Percentiles rank a stretch among this genome's conserved stretches.
Evolutionary conservation across 2,797 vertebrate species (phyloP).

Genomic region (Rousettus madagascariensis): DNA sequence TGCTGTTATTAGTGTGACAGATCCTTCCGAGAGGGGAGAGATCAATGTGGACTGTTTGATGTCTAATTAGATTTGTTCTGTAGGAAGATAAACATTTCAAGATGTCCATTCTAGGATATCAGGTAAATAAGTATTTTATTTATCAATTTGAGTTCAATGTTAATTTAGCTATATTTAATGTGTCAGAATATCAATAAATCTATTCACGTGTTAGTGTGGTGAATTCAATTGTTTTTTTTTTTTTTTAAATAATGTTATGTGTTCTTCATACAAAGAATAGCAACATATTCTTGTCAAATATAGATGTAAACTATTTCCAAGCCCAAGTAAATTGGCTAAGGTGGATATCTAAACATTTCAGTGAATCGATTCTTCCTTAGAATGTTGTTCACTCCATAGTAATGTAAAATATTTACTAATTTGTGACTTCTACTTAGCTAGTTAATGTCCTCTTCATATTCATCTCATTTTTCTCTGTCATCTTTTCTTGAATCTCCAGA

Average conservation of each 20-base stretch:
- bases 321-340: background rate
- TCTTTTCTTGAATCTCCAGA: background rate
- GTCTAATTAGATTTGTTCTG: slow-evolving; percentile 11
- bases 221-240: background rate
- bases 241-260: background rate
- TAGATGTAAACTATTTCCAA: background rate
- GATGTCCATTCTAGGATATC: background rate
- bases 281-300: background rate
- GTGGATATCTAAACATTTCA: background rate
- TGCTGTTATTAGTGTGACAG: background rate
- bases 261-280: background rate
- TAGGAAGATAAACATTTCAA: background rate
- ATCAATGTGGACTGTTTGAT: background rate
- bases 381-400: background rate
- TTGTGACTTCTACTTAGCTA: background rate
- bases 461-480: background rate
- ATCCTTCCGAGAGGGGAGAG: background rate
- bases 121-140: background rate
- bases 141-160: background rate
- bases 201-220: background rate
- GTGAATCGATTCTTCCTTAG: background rate
- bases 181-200: background rate
- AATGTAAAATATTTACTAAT: background rate
- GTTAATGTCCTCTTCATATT: background rate
- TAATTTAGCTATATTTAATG: slow-evolving; percentile 30